Conservation (phyloP, 1,140 invertebrate species). For the Aphidius gifuensis region DNA sequence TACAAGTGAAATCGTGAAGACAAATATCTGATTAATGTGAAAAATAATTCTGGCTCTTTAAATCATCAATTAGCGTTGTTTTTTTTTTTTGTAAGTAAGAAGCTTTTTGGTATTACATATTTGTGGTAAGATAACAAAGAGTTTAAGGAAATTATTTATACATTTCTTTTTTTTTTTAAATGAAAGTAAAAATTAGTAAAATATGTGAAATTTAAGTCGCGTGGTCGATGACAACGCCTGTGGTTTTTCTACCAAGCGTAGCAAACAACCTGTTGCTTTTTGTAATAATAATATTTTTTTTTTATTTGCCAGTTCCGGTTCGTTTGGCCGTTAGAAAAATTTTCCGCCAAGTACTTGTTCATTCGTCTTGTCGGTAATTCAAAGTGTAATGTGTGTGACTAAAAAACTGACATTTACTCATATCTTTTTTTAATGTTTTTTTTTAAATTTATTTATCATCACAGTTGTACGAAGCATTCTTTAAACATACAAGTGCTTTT, state of each 20-base stretch:
- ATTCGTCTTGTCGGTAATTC: not conserved
- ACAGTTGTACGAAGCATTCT: too few species aligned
- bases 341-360: constrained; percentile 14
- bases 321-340: constrained; percentile 7
- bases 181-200: too few species aligned
- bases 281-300: not conserved
- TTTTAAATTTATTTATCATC: not conserved
- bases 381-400: not conserved
- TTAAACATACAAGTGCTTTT: too few species aligned
- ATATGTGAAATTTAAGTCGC: too few species aligned
- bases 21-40: too few species aligned
- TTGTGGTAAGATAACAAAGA: too few species aligned
- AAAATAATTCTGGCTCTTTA: too few species aligned
- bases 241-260: constrained; percentile 14
- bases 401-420: not conserved
- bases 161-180: too few species aligned
- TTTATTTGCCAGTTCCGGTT: constrained; percentile 10
- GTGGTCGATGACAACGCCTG: not conserved
- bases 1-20: not conserved
- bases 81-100: too few species aligned
- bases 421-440: not conserved
- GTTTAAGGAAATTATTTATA: too few species aligned
- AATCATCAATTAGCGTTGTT: too few species aligned
- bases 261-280: constrained; percentile 17
- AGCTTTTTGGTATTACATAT: too few species aligned